Percentiles rank a stretch among this genome's conserved stretches.
Conservation (phyloP, 92 coral and sea anemone genomes). For the Chrysogorgia sp. region DNA sequence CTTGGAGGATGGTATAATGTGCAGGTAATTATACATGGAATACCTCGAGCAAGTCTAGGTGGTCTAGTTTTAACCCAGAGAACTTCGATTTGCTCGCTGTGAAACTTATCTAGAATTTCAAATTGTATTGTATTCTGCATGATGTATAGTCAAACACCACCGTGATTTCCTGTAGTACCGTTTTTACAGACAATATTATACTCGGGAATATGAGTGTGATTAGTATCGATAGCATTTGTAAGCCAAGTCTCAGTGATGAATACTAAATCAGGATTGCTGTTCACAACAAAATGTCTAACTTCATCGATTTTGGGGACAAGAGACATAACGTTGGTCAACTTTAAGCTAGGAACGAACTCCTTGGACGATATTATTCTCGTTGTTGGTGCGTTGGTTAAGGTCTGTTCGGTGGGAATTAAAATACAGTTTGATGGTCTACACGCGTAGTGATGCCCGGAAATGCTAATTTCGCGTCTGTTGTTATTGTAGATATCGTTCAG, state of each 20-base stretch:
- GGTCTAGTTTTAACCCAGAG: slow-evolving; percentile 9
- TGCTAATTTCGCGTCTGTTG: too few relatives aligned
- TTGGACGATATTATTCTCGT: too few relatives aligned
- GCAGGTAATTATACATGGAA: slow-evolving; percentile 5
- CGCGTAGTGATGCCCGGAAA: too few relatives aligned
- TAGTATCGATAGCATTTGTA: slow-evolving; percentile 5
- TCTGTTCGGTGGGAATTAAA: too few relatives aligned
- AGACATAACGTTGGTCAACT: too few relatives aligned
- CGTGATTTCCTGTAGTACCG: neutral
- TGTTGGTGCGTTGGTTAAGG: too few relatives aligned
- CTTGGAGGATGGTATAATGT: slow-evolving; percentile 17
- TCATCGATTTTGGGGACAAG: too few relatives aligned
- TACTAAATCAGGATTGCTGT: too few relatives aligned
- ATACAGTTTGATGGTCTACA: too few relatives aligned
- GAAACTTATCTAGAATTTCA: neutral
- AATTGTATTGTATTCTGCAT: slow-evolving; percentile 2
- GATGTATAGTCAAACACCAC: neutral
- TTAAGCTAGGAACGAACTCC: too few relatives aligned
- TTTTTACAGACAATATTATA: slow-evolving; percentile 2
- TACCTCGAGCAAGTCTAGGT: slow-evolving; percentile 5
- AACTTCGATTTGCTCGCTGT: slow-evolving; percentile 14
- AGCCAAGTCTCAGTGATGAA: too few relatives aligned
- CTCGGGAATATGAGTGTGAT: neutral
- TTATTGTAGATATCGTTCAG: too few relatives aligned
- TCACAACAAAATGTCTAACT: neutral